Evolutionary conservation across 2,113 vertebrate genomes (phyloP).

Genomic region (Cinclus mexicanus): DNA sequence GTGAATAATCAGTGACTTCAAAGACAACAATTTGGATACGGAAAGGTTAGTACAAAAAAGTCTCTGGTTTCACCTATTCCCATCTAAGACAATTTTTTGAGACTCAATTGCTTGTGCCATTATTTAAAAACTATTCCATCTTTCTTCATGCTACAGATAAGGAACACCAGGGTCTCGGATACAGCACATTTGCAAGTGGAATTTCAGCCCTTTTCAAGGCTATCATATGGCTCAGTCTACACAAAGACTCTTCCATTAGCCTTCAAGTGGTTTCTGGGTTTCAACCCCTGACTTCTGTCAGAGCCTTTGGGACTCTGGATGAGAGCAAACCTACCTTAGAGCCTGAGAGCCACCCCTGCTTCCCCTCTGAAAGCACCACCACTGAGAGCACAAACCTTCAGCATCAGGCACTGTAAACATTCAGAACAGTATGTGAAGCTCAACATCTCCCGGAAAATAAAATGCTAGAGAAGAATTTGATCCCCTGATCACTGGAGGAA

Average conservation of each 20-base stretch:
- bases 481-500: background rate
- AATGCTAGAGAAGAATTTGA: background rate
- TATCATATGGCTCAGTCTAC: background rate
- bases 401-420: background rate
- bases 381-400: background rate
- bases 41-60: background rate
- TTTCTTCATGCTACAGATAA: background rate
- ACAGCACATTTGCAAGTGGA: background rate
- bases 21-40: background rate
- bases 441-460: background rate
- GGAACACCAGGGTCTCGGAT: background rate
- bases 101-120: background rate
- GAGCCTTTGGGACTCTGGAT: background rate
- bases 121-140: background rate
- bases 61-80: background rate
- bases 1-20: background rate
- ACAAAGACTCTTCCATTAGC: background rate
- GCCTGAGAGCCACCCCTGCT: rapidly evolving
- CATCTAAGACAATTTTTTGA: background rate
- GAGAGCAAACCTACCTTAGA: background rate
- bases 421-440: background rate
- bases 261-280: background rate
- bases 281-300: background rate
- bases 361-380: background rate
- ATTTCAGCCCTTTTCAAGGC: background rate